Conservation (phyloP, 2,888 invertebrate species). For the Allophyes oxyacanthae region DNA sequence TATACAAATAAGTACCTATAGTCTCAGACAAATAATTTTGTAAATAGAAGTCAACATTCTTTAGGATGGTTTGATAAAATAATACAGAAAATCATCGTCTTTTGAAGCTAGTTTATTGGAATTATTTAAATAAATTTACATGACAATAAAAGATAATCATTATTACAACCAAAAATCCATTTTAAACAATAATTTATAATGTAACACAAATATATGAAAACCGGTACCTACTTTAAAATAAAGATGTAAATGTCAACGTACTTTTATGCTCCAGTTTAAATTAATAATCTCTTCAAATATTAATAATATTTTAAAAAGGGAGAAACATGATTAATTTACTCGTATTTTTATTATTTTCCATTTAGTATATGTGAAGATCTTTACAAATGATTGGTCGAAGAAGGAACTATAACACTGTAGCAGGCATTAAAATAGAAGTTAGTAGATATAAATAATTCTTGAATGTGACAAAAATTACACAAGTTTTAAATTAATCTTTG, state of each 20-base stretch:
- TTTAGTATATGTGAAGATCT: too few species aligned
- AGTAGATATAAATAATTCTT: too few species aligned
- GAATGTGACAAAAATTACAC: too few species aligned
- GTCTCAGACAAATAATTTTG: not conserved
- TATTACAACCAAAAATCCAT: not conserved
- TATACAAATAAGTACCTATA: too few species aligned
- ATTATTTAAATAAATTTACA: constrained; percentile 33
- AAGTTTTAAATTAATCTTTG: too few species aligned
- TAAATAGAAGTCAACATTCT: not conserved
- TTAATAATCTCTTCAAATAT: not conserved
- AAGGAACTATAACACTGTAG: too few species aligned
- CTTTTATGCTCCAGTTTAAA: not conserved
- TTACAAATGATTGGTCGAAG: too few species aligned
- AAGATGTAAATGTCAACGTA: constrained; percentile 5
- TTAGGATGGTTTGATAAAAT: constrained; percentile 4
- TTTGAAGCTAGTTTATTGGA: constrained; percentile 30
- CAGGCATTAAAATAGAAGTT: too few species aligned
- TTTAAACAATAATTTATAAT: constrained; percentile 4
- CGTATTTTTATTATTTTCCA: too few species aligned
- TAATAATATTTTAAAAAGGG: too few species aligned
- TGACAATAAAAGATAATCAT: not conserved
- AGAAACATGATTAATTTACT: too few species aligned
- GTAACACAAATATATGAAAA: not conserved
- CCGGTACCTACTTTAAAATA: constrained; percentile 7
- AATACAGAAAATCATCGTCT: constrained; percentile 16